These are phyloP conservation scores for Brachionus koreanus DNA, from an alignment of 1,140 invertebrate genomes.

Conservation along the genomic window DNA sequence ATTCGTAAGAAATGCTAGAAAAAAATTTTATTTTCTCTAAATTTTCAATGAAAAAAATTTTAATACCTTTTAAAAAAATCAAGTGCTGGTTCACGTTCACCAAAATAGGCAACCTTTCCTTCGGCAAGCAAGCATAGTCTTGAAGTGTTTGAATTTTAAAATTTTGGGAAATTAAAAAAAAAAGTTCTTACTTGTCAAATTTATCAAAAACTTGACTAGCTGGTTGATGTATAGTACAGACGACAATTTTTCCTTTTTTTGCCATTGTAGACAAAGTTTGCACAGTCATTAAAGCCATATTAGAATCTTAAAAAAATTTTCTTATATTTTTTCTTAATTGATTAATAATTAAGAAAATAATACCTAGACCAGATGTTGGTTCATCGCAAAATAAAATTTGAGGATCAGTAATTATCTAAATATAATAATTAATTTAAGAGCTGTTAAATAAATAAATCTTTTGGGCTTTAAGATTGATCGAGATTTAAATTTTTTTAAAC, in stretches of 20 bases:
- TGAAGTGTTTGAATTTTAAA: background rate
- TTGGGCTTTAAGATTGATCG: too few species aligned
- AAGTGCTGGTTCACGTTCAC: slow-evolving; percentile 69
- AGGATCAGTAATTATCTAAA: slow-evolving; percentile 81
- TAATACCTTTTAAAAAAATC: slow-evolving; percentile 39
- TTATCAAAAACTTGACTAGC: slow-evolving; percentile 89
- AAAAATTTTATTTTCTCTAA: slow-evolving; percentile 76
- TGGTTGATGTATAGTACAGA: slow-evolving; percentile 94
- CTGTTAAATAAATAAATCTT: too few species aligned
- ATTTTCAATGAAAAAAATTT: slow-evolving; percentile 60
- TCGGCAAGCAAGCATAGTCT: slow-evolving; percentile 39
- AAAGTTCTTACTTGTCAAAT: slow-evolving; percentile 68
- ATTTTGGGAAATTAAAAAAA: background rate
- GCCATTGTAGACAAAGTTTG: slow-evolving; percentile 71
- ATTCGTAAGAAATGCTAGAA: slow-evolving; percentile 57
- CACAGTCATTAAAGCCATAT: slow-evolving; percentile 83
- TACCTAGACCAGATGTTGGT: slow-evolving; percentile 76
- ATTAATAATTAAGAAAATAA: background rate
- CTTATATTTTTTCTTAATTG: background rate
- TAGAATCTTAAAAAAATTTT: slow-evolving; percentile 66
- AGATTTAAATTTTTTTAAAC: too few species aligned
- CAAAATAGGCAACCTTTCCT: slow-evolving; percentile 75
- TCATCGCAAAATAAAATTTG: slow-evolving; percentile 92
- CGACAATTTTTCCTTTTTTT: slow-evolving; percentile 80
- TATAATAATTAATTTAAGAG: too few species aligned